A percentile compares a stretch with the other conserved stretches of the same genome.
These are phyloP conservation scores for Drosophila simulans DNA, from an alignment of 1,140 invertebrate genomes.

Conservation along the genomic window DNA sequence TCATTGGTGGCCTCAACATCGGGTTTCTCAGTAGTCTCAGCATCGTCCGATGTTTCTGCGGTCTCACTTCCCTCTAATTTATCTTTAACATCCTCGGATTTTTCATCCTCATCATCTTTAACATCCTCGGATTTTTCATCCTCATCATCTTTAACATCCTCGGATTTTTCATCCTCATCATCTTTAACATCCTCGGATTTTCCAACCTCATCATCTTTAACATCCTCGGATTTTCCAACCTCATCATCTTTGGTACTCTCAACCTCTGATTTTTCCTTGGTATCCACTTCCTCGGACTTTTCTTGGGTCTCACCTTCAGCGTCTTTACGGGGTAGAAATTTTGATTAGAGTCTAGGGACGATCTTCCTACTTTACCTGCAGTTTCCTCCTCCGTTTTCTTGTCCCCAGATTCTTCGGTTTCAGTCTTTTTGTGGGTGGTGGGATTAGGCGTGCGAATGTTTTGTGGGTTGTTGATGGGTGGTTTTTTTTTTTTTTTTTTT, in stretches of 20 bases:
- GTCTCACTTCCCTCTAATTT: neutral
- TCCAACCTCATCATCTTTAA: neutral
- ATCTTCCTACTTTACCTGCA: conserved; percentile 53
- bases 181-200: neutral
- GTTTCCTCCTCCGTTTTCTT: conserved; percentile 47
- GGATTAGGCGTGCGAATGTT: conserved; percentile 34
- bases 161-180: neutral
- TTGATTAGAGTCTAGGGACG: conserved; percentile 12
- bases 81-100: neutral
- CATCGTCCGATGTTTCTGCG: conserved; percentile 2
- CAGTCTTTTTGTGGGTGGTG: conserved; percentile 46
- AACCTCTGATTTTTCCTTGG: conserved; percentile 3
- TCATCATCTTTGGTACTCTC: neutral
- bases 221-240: neutral
- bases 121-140: neutral
- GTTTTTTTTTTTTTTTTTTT: conserved; percentile 12
- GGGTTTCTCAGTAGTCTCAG: neutral
- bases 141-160: conserved; percentile 2
- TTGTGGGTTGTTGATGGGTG: conserved; percentile 9
- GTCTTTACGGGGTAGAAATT: conserved; percentile 29
- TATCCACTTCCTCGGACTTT: neutral
- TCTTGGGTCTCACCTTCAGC: conserved; percentile 20
- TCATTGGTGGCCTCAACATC: neutral
- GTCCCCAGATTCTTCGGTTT: conserved; percentile 54
- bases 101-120: neutral